These are phyloP conservation scores for Hemithea aestivaria DNA, from an alignment of 2,888 invertebrate species.

Conservation along the genomic window DNA sequence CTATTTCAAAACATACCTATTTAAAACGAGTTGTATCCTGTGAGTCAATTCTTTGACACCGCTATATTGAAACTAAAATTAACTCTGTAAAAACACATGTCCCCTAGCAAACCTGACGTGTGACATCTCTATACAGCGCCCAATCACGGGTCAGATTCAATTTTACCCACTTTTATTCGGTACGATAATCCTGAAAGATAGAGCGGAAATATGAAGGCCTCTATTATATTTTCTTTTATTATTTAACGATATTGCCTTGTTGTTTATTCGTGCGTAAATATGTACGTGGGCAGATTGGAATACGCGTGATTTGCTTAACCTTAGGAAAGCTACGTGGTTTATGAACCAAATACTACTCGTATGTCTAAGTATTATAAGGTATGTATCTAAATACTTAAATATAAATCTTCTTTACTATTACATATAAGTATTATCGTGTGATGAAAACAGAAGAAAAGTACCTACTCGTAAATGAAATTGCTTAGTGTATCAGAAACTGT, in stretches of 20 bases:
- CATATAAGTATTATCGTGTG: too few relatives aligned
- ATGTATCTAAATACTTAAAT: too few relatives aligned
- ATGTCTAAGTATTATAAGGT: too few relatives aligned
- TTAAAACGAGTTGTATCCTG: too few relatives aligned
- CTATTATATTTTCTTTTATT: conserved; percentile 34
- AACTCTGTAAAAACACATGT: neutral
- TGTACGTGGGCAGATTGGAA: conserved; percentile 4
- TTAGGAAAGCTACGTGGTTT: neutral
- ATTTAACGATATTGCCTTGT: conserved; percentile 24
- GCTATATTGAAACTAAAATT: too few relatives aligned
- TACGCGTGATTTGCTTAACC: conserved; percentile 6
- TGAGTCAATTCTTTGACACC: too few relatives aligned
- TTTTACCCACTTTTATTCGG: conserved; percentile 46
- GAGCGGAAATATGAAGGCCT: conserved; percentile 37
- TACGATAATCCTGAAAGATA: conserved; percentile 46
- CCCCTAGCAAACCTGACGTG: neutral
- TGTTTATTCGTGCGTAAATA: conserved; percentile 16
- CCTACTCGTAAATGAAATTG: too few relatives aligned
- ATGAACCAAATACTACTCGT: too few relatives aligned
- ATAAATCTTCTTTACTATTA: too few relatives aligned
- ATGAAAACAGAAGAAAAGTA: too few relatives aligned
- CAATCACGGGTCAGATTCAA: conserved; percentile 40
- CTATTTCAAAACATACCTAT: too few relatives aligned
- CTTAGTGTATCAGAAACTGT: too few relatives aligned
- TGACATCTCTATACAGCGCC: conserved; percentile 14